phyloP scores from a whole-genome alignment of 2,888 invertebrate species.

The Megalurothrips usitatus region DNA sequence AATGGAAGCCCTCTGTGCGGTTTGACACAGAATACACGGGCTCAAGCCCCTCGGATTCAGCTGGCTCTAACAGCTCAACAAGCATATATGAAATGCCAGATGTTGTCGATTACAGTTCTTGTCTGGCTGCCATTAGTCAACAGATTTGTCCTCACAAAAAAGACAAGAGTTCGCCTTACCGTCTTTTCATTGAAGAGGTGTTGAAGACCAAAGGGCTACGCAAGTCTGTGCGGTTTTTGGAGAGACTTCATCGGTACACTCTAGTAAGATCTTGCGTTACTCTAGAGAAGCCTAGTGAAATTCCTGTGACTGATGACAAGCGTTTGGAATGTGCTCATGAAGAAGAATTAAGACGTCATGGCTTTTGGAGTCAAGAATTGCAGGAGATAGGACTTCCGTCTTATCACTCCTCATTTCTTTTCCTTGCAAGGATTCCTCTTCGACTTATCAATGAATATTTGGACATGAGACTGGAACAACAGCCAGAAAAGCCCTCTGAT shows the following conservation, averaged over 20 bases:
- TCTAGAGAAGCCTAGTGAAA: slow-evolving; percentile 54
- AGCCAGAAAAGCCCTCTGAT: slow-evolving; percentile 76
- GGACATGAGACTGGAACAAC: slow-evolving; percentile 74
- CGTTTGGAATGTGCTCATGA: slow-evolving; percentile 46
- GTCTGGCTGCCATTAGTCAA: neutral
- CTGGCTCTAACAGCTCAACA: slow-evolving; percentile 37
- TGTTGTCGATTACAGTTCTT: slow-evolving; percentile 9
- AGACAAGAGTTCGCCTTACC: slow-evolving; percentile 39
- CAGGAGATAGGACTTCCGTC: slow-evolving; percentile 75
- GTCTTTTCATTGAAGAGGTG: slow-evolving; percentile 81
- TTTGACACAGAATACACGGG: slow-evolving; percentile 42
- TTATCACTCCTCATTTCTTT: slow-evolving; percentile 77
- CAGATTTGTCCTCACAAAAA: neutral
- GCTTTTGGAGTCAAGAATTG: slow-evolving; percentile 73
- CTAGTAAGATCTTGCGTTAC: slow-evolving; percentile 67
- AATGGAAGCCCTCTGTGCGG: slow-evolving; percentile 35
- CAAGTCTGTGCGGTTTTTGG: slow-evolving; percentile 74
- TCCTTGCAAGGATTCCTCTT: slow-evolving; percentile 77
- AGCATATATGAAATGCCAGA: slow-evolving; percentile 12
- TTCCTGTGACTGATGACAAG: neutral
- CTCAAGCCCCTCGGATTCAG: slow-evolving; percentile 47
- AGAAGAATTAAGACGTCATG: slow-evolving; percentile 58
- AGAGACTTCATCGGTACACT: slow-evolving; percentile 64
- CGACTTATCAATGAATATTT: slow-evolving; percentile 92
- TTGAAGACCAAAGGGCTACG: slow-evolving; percentile 81